phyloP scores from a whole-genome alignment of 2,888 invertebrate species.

The Drosophila eohydei region DNA sequence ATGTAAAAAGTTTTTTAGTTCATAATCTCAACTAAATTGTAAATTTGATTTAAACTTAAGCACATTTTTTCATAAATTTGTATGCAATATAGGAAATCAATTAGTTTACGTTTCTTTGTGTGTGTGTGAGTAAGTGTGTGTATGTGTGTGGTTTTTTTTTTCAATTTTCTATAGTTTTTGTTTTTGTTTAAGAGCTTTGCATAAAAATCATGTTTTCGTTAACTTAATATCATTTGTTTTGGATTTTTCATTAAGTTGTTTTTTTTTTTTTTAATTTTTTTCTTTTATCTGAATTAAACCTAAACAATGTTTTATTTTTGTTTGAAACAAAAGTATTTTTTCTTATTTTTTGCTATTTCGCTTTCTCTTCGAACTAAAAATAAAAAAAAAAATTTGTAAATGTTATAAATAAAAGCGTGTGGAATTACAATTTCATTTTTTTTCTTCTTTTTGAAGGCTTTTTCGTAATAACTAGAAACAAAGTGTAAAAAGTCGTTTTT shows the following conservation, averaged over 20 bases:
- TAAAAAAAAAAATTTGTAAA: slow-evolving; percentile 52
- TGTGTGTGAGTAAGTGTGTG: not conserved
- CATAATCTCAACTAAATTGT: slow-evolving; percentile 79
- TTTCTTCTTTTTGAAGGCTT: slow-evolving; percentile 44
- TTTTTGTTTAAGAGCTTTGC: slow-evolving; percentile 31
- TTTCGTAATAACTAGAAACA: slow-evolving; percentile 55
- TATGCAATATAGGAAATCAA: slow-evolving; percentile 76
- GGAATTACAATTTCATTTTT: slow-evolving; percentile 71
- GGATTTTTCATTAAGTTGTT: slow-evolving; percentile 18
- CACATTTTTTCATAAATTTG: slow-evolving; percentile 75
- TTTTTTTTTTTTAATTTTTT: slow-evolving; percentile 8
- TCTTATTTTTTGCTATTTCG: slow-evolving; percentile 16
- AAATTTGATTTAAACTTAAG: slow-evolving; percentile 80
- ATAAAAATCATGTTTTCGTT: slow-evolving; percentile 47
- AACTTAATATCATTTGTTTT: slow-evolving; percentile 63
- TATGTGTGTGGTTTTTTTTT: not conserved
- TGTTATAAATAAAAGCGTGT: slow-evolving; percentile 77
- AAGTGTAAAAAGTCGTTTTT: slow-evolving; percentile 42
- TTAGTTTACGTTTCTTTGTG: slow-evolving; percentile 38
- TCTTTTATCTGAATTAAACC: slow-evolving; percentile 36
- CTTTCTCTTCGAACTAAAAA: slow-evolving; percentile 46
- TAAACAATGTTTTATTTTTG: slow-evolving; percentile 48
- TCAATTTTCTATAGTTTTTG: slow-evolving; percentile 30
- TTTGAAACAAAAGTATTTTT: slow-evolving; percentile 56
- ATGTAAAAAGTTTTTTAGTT: slow-evolving; percentile 59